A percentile compares a stretch with the other conserved stretches of the same genome.
phyloP scores from a whole-genome alignment of 1,140 invertebrate species.

The Drosophila lini region DNA sequence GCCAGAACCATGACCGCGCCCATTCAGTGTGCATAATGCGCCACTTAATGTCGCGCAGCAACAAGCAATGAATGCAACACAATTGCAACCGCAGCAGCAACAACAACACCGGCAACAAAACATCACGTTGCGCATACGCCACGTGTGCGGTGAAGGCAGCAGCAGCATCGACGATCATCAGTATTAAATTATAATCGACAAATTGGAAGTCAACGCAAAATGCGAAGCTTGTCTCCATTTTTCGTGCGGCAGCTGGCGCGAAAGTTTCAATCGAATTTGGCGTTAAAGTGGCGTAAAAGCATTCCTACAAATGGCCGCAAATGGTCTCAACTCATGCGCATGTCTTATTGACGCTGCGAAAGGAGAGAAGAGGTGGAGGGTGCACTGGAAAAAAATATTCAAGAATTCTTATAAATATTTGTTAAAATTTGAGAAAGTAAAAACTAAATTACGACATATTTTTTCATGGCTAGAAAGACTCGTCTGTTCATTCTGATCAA shows the following conservation, averaged over 20 bases:
- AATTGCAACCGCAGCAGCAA: constrained; percentile 17
- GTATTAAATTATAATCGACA: constrained; percentile 42
- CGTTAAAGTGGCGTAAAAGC: constrained; percentile 55
- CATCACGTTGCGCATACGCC: constrained; percentile 36
- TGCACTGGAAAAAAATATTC: background rate
- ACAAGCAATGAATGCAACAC: constrained; percentile 56
- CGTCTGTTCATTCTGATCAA: too few species aligned
- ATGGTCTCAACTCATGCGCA: constrained; percentile 49
- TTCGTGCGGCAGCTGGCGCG: constrained; percentile 19
- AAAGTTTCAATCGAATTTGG: constrained; percentile 56
- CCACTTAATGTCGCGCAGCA: constrained; percentile 58
- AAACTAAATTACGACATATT: too few species aligned
- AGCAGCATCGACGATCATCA: constrained; percentile 11
- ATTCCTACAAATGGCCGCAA: constrained; percentile 55
- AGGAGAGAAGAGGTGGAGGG: background rate
- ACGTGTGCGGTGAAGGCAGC: constrained; percentile 2
- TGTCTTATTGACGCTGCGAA: constrained; percentile 38
- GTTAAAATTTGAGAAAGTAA: too few species aligned
- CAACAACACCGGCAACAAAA: constrained; percentile 7
- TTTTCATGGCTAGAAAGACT: too few species aligned
- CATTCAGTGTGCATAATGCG: constrained; percentile 62
- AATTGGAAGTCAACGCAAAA: constrained; percentile 21
- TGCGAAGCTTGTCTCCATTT: constrained; percentile 17
- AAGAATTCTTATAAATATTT: too few species aligned
- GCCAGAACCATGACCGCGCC: constrained; percentile 59